Conservation (phyloP, 2,797 vertebrate species). For the Rhabdomys pumilio region DNA sequence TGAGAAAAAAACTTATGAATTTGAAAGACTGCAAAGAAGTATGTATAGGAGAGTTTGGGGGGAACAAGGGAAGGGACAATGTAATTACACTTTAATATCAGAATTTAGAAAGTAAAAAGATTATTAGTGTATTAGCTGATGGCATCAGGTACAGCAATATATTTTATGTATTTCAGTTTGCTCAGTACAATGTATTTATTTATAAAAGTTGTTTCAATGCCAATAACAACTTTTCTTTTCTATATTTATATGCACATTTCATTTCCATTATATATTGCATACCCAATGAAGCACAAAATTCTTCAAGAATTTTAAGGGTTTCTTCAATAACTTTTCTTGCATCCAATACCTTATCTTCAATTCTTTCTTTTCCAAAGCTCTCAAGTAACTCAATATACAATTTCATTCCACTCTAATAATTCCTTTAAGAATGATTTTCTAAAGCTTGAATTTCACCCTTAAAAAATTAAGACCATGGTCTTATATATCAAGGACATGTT, state of each 20-base stretch:
- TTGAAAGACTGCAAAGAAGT: background rate
- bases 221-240: background rate
- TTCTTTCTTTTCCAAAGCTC: background rate
- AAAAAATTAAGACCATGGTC: background rate
- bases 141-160: background rate
- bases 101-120: background rate
- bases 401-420: background rate
- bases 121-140: background rate
- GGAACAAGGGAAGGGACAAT: background rate
- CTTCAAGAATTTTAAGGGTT: background rate
- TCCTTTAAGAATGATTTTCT: background rate
- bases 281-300: background rate
- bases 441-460: constrained; percentile 31
- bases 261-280: background rate
- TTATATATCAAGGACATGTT: background rate
- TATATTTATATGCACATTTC: background rate
- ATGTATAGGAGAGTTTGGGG: background rate
- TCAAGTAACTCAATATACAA: background rate
- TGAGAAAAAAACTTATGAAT: background rate
- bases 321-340: background rate
- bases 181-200: background rate
- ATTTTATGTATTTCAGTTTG: background rate
- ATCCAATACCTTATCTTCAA: background rate
- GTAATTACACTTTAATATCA: background rate
- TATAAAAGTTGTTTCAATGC: background rate